phyloP scores from a whole-genome alignment of 2,797 vertebrate genomes.

The Anisognathus igniventris region DNA sequence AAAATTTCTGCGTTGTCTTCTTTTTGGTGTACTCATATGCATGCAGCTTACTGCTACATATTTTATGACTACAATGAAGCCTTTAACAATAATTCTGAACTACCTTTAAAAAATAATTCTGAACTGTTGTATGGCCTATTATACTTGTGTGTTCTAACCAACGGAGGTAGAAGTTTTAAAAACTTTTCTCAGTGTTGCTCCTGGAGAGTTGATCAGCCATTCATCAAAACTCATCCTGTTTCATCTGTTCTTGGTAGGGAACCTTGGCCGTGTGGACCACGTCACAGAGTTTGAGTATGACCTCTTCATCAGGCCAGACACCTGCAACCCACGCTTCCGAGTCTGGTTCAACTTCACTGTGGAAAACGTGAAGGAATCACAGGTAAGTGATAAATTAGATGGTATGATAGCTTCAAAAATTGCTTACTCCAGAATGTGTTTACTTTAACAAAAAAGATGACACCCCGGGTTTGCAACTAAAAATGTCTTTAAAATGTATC shows the following conservation, averaged over 20 bases:
- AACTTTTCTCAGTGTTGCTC: background rate
- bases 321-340: conserved; percentile 96
- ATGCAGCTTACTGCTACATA: background rate
- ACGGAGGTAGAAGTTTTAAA: background rate
- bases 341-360: conserved; percentile 99
- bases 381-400: conserved; percentile 77
- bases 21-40: background rate
- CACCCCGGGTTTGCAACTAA: background rate
- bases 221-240: background rate
- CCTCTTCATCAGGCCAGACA: conserved; percentile 95
- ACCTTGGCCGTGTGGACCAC: conserved; percentile 91
- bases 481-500: background rate
- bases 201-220: background rate
- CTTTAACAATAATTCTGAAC: background rate
- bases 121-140: background rate
- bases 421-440: background rate
- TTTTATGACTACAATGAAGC: background rate
- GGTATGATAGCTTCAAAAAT: background rate
- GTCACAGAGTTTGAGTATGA: conserved; percentile 97
- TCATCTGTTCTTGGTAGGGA: conserved; percentile 76
- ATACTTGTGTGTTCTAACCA: background rate
- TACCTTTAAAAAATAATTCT: background rate
- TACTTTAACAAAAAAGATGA: background rate
- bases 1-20: background rate
- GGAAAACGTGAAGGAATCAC: conserved; percentile 92